Conservation (phyloP, 2,797 vertebrate genomes). For the Nannoperca obscura region DNA sequence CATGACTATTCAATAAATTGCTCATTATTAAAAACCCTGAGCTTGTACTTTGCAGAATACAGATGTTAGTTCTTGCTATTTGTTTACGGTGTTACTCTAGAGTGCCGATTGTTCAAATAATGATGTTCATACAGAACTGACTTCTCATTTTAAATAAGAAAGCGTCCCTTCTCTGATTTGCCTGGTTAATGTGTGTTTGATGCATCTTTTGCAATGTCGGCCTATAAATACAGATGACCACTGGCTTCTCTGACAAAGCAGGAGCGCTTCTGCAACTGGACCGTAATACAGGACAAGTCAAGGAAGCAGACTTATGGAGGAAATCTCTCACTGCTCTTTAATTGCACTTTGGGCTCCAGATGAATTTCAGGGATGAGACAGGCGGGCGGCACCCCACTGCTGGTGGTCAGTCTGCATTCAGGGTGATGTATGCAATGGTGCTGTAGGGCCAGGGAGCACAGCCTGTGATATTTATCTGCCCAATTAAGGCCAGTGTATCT, state of each 20-base stretch:
- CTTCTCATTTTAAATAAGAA: constrained; percentile 40
- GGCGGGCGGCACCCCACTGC: constrained; percentile 61
- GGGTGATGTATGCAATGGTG: constrained; percentile 68
- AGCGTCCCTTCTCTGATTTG: neutral
- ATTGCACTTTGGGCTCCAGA: constrained; percentile 70
- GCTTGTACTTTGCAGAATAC: constrained; percentile 61
- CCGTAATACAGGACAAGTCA: constrained; percentile 17
- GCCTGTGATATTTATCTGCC: constrained; percentile 82
- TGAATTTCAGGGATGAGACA: constrained; percentile 65
- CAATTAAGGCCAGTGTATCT: constrained; percentile 82
- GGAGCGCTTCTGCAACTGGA: constrained; percentile 13
- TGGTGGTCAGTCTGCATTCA: constrained; percentile 70
- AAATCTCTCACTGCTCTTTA: constrained; percentile 68
- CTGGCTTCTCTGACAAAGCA: constrained; percentile 17
- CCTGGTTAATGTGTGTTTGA: constrained; percentile 3
- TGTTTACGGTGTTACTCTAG: constrained; percentile 43
- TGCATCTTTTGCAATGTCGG: neutral
- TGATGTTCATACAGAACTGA: constrained; percentile 8
- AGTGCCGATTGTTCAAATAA: constrained; percentile 26
- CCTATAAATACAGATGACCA: constrained; percentile 31
- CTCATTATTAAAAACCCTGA: constrained; percentile 71
- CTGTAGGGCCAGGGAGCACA: constrained; percentile 62
- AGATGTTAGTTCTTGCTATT: constrained; percentile 61
- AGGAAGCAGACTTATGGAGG: constrained; percentile 43
- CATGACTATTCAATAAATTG: constrained; percentile 79